phyloP scores from a whole-genome alignment of 2,888 invertebrate species.

The Melanostoma scalare region DNA sequence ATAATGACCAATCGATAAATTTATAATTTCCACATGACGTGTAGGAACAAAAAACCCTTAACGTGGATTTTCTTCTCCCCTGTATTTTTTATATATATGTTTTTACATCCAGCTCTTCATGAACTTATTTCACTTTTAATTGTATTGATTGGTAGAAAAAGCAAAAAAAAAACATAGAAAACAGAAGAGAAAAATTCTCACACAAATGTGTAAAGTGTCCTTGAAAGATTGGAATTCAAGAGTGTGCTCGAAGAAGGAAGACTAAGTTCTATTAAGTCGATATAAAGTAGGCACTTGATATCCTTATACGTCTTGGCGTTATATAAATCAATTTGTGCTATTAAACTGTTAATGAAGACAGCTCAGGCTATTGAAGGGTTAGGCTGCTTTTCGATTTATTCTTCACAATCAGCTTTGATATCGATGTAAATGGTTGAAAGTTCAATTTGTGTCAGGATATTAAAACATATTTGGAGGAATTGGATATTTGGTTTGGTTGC shows the following conservation, averaged over 20 bases:
- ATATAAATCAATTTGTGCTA: slow-evolving; percentile 43
- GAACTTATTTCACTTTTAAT: slow-evolving; percentile 38
- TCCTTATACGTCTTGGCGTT: slow-evolving; percentile 13
- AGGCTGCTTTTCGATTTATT: slow-evolving; percentile 21
- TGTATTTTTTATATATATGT: no score
- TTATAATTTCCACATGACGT: no score
- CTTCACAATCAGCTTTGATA: not conserved
- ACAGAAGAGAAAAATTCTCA: no score
- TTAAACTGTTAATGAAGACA: slow-evolving; percentile 52
- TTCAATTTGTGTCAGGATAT: no score
- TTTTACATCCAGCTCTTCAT: not conserved
- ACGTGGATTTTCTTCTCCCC: no score
- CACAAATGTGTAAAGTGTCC: slow-evolving; percentile 21
- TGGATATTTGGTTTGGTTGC: no score
- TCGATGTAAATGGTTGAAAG: no score
- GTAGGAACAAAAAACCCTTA: no score
- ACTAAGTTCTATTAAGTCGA: slow-evolving; percentile 6
- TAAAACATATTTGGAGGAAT: no score
- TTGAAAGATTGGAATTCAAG: slow-evolving; percentile 35
- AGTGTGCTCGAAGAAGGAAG: slow-evolving; percentile 12
- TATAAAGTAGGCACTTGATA: slow-evolving; percentile 15
- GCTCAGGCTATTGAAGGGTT: slow-evolving; percentile 34
- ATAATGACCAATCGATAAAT: no score
- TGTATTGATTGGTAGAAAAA: slow-evolving; percentile 38
- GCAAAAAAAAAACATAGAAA: not conserved